Percentiles rank a stretch among this genome's conserved stretches.
Conservation (phyloP, 2,888 invertebrate species). For the Boloria euphrosyne region DNA sequence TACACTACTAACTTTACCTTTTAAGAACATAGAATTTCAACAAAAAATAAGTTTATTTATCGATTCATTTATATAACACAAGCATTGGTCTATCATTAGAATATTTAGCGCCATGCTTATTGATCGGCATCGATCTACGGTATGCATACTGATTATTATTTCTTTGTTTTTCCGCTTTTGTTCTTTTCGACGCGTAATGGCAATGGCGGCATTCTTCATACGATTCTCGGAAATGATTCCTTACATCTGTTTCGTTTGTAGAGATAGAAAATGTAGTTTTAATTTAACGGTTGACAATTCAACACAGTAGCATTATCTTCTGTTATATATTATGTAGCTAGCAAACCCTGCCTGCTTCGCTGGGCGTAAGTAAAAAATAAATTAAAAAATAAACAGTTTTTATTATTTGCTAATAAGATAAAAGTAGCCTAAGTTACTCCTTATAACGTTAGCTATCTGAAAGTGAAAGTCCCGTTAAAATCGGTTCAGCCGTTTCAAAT, state of each 20-base stretch:
- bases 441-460: too few species aligned
- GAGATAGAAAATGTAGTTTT: background rate
- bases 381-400: too few species aligned
- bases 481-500: too few species aligned
- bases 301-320: too few species aligned
- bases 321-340: too few species aligned
- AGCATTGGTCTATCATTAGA: conserved; percentile 46
- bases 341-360: too few species aligned
- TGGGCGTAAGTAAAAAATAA: too few species aligned
- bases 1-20: too few species aligned
- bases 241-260: background rate
- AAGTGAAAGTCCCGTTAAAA: too few species aligned
- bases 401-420: too few species aligned
- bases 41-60: conserved; percentile 11
- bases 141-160: conserved; percentile 37
- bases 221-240: conserved; percentile 4
- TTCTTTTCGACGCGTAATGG: conserved; percentile 26
- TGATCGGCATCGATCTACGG: conserved; percentile 46
- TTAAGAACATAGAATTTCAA: background rate
- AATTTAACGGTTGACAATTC: background rate
- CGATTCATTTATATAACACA: conserved; percentile 45
- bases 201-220: conserved; percentile 14
- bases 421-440: too few species aligned
- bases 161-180: conserved; percentile 33
- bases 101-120: conserved; percentile 47